phyloP scores from a whole-genome alignment of 2,113 vertebrate species.

The Melanerpes aurifrons region DNA sequence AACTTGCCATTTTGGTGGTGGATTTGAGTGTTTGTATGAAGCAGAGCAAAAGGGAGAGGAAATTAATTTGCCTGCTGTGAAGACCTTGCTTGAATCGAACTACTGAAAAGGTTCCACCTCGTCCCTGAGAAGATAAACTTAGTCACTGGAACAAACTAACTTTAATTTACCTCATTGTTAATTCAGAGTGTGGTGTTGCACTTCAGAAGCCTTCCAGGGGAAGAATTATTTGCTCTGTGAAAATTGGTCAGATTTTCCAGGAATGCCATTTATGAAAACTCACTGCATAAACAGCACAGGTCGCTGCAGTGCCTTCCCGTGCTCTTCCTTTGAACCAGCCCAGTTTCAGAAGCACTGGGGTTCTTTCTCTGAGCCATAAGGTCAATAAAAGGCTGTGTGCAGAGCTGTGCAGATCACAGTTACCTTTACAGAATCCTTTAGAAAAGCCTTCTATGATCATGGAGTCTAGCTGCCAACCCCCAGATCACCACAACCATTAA shows the following conservation, averaged over 20 bases:
- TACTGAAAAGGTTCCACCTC: background rate
- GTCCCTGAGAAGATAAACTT: slow-evolving; percentile 6
- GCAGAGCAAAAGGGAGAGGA: background rate
- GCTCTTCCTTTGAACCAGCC: background rate
- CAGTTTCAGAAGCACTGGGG: background rate
- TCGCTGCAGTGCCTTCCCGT: background rate
- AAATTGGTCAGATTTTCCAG: background rate
- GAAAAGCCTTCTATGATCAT: too few relatives aligned
- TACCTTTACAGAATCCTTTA: background rate
- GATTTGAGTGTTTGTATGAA: background rate
- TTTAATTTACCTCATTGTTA: slow-evolving; percentile 10
- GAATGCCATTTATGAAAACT: background rate
- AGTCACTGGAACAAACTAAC: background rate
- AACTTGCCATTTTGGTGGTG: background rate
- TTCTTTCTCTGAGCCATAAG: background rate
- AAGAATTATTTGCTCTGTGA: background rate
- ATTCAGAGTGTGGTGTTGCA: background rate
- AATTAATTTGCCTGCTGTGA: slow-evolving; percentile 19
- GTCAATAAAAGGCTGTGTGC: background rate
- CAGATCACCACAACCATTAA: too few relatives aligned
- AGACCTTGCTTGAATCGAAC: slow-evolving; percentile 30
- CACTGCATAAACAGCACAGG: background rate
- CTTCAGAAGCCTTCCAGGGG: background rate
- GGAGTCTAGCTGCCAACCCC: too few relatives aligned
- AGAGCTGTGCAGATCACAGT: background rate